Evolutionary conservation across 2,113 vertebrate genomes (phyloP).

Genomic region (Campylorhamphus procurvoides): DNA sequence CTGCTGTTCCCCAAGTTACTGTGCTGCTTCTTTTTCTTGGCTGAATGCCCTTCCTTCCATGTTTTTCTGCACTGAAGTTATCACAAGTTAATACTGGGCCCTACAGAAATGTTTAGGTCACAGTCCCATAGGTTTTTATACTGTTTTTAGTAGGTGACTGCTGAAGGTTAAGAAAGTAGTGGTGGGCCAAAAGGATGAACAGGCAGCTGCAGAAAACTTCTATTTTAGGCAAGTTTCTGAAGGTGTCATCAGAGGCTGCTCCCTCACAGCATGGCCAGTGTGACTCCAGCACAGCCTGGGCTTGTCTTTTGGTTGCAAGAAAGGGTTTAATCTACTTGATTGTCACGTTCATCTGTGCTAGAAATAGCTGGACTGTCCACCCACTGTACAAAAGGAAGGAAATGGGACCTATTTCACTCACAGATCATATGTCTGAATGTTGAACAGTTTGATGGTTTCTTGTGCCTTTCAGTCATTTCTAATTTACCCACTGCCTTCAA

Average conservation of each 20-base stretch:
- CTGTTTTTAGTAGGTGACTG: not conserved
- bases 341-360: not conserved
- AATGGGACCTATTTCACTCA: not conserved
- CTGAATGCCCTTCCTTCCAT: not conserved
- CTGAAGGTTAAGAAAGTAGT: not conserved
- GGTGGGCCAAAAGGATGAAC: accelerated
- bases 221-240: not conserved
- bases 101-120: not conserved
- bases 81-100: not conserved
- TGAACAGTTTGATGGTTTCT: not conserved
- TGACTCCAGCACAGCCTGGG: not conserved
- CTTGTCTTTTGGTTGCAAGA: not conserved
- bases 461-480: not conserved
- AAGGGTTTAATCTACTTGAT: not conserved
- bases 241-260: not conserved
- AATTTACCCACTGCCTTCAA: not conserved
- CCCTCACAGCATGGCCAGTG: not conserved
- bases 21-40: not conserved
- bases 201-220: not conserved
- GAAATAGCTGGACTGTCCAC: not conserved
- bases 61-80: not conserved
- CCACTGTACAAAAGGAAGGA: not conserved
- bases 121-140: not conserved
- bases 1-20: not conserved
- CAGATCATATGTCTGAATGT: not conserved